A percentile compares a stretch with the other conserved stretches of the same genome.
These are phyloP conservation scores for Trichechus manatus DNA, from an alignment of 2,113 vertebrate genomes.

Conservation along the genomic window DNA sequence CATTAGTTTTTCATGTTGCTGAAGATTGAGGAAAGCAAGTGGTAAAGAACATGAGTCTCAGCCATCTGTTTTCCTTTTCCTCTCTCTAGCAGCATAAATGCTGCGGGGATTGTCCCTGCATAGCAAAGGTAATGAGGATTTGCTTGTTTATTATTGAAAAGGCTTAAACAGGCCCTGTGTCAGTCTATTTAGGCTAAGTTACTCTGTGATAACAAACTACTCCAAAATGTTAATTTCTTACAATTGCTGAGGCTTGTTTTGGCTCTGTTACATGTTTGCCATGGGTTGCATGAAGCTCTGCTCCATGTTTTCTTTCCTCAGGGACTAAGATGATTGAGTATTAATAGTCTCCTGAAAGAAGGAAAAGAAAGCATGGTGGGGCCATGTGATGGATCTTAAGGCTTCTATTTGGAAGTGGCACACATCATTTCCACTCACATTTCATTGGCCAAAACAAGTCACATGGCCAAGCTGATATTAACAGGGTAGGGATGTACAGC, in stretches of 20 bases:
- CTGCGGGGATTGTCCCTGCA: constrained; percentile 19
- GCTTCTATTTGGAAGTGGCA: neutral
- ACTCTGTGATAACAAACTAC: neutral
- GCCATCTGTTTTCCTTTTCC: constrained; percentile 50
- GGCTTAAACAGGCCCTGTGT: neutral
- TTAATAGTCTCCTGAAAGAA: neutral
- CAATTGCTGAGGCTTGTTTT: neutral
- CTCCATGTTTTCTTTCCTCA: neutral
- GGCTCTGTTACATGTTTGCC: neutral
- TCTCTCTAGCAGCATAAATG: neutral
- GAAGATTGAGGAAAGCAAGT: constrained; percentile 64
- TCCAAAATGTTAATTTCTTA: neutral
- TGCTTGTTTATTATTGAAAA: neutral
- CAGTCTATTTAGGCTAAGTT: neutral
- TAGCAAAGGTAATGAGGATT: neutral
- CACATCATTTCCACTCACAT: neutral
- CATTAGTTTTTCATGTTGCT: constrained; percentile 51
- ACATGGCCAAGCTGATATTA: neutral
- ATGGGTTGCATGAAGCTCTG: neutral
- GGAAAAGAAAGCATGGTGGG: neutral
- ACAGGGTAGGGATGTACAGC: neutral
- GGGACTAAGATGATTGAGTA: neutral
- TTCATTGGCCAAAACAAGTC: neutral
- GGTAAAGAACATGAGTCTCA: neutral
- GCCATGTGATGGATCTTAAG: neutral